Evolutionary conservation across 1,140 invertebrate genomes (phyloP), one percentile per base, ranked within the genome.

Genomic region (Drosophila quadrilineata): DNA sequence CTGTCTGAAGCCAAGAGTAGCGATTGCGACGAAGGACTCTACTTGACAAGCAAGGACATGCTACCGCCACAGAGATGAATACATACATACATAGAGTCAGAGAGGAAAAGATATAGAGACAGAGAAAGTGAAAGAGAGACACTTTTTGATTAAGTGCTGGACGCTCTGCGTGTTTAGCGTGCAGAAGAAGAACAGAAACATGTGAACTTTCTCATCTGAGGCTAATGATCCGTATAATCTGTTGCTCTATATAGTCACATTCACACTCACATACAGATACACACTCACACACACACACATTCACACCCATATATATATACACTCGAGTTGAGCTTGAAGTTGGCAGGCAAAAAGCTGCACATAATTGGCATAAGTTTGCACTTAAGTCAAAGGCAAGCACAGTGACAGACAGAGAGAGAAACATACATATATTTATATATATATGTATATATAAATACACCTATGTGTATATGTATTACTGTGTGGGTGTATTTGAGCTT

Each of bases 291-390:
- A 40, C 19, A 40, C 19, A n/a, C 38, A 5, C 3, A 10, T n/a
- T 8, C 4, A 21, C 10, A 26, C 19, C 16, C 16, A n/a, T 17
- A 38, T 3, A 8, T 12, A 10, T 12, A 10, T 10, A 21, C 16
- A 38, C 36, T 8, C 8, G 16, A 12, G 12, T n/a, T 49, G 24
- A 12, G 3, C 12, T 2, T 19, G 22, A 8, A 46, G 12, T 31
- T 48, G 59, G 48, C 62, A 38, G 56, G 64, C 50, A 63, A 65
- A n/a, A 82, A 82, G 76, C 76, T 75, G 52, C 38, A 63, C 64
- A 84, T 82, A 82, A 82, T 84, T 82, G 77, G 77, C 77, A 84
- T 84, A 84, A 85, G 77, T 85, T 84, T 84, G 79, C 77, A 82
- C 76, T 82, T 82, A 82, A 84, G 73, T 82, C 64, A 84, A 68